These are phyloP conservation scores for Sebastes schlegelii DNA, from an alignment of 2,113 vertebrate species.

Conservation along the genomic window DNA sequence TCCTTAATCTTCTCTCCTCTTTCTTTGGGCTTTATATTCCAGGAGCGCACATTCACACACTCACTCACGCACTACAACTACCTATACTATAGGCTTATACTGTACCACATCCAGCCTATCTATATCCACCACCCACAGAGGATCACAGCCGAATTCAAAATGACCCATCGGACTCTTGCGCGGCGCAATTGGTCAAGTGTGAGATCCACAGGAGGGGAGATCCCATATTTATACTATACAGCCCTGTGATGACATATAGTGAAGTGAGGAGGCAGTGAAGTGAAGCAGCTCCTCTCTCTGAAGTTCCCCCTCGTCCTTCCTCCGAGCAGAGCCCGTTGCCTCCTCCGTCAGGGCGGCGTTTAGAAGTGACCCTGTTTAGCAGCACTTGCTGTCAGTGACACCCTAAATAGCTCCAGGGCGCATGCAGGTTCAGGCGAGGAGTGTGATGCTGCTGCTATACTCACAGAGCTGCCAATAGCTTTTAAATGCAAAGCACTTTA, in stretches of 20 bases:
- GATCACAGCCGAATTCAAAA: slow-evolving; percentile 50
- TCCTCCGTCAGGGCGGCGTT: slow-evolving; percentile 72
- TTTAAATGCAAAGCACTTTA: not conserved
- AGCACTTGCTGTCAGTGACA: slow-evolving; percentile 41
- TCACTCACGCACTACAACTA: slow-evolving; percentile 26
- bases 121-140: slow-evolving; percentile 25
- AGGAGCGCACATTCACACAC: slow-evolving; percentile 47
- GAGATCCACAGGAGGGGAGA: slow-evolving; percentile 48
- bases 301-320: slow-evolving; percentile 68
- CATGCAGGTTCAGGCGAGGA: slow-evolving; percentile 63
- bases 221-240: slow-evolving; percentile 46
- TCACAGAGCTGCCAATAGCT: not conserved
- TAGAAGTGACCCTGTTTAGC: slow-evolving; percentile 55
- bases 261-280: not conserved
- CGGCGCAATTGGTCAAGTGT: slow-evolving; percentile 60
- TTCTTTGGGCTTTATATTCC: slow-evolving; percentile 61
- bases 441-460: not conserved
- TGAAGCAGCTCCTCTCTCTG: slow-evolving; percentile 37
- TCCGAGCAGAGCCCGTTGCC: slow-evolving; percentile 50
- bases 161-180: slow-evolving; percentile 60
- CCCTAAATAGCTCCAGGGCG: slow-evolving; percentile 58
- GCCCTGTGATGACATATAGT: slow-evolving; percentile 37
- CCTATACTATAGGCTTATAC: slow-evolving; percentile 32
- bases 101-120: slow-evolving; percentile 51
- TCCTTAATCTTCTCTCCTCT: slow-evolving; percentile 42